Evolutionary conservation across 2,888 invertebrate species (phyloP).

Genomic region (Heliconius ethilla): DNA sequence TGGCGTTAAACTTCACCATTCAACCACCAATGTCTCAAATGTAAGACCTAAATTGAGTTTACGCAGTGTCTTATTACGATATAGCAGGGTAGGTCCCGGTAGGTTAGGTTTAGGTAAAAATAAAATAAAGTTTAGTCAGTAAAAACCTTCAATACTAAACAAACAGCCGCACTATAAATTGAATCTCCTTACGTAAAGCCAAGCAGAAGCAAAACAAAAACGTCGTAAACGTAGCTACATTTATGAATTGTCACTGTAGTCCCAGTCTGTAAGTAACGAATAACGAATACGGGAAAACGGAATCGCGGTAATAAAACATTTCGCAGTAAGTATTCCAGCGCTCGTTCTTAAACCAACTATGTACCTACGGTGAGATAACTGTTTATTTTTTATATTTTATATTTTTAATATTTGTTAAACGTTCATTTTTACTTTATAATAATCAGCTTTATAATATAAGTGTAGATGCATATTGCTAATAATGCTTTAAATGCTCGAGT

Average conservation of each 20-base stretch:
- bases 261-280: slow-evolving; percentile 12
- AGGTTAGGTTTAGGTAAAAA: no score
- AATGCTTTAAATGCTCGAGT: neutral
- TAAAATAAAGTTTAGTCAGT: neutral
- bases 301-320: slow-evolving; percentile 25
- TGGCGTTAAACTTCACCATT: no score
- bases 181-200: neutral
- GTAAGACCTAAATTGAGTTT: no score
- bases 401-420: neutral
- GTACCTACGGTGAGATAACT: neutral
- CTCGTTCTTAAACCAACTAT: slow-evolving; percentile 2
- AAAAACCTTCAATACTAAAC: neutral
- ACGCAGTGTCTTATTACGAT: no score
- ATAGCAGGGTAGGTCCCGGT: no score
- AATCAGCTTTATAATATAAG: no score
- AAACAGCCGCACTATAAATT: neutral
- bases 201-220: slow-evolving; percentile 9
- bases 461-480: neutral
- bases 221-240: slow-evolving; percentile 25
- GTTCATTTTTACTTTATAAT: neutral
- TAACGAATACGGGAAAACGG: slow-evolving; percentile 24
- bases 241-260: slow-evolving; percentile 36
- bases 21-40: no score
- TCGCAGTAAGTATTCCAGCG: neutral
- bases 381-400: slow-evolving; percentile 5